phyloP scores from a whole-genome alignment of 1,140 invertebrate species.

The Triops longicaudatus region DNA sequence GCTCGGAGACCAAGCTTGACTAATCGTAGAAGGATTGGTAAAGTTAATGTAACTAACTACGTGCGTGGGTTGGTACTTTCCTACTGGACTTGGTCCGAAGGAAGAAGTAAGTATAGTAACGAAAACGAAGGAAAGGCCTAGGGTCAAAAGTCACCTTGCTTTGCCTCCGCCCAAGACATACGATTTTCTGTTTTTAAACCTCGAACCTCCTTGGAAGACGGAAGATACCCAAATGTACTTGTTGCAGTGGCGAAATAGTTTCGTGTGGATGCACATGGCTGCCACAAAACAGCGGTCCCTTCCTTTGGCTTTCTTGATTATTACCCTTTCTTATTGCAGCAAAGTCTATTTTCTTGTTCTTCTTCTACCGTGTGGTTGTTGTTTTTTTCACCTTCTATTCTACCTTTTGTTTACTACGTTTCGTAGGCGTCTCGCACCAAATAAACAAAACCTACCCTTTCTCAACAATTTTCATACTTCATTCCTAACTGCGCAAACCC shows the following conservation, averaged over 20 bases:
- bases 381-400: neutral
- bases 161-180: neutral
- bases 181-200: neutral
- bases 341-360: neutral
- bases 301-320: neutral
- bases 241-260: neutral
- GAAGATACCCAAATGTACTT: neutral
- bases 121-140: neutral
- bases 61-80: neutral
- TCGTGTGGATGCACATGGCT: neutral
- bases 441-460: too few relatives aligned
- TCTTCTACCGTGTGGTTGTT: neutral
- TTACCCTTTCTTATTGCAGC: neutral
- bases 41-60: slow-evolving; percentile 4
- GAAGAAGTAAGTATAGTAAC: neutral
- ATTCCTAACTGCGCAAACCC: too few relatives aligned
- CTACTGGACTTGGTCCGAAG: neutral
- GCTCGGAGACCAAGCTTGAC: neutral
- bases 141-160: neutral
- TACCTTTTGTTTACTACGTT: neutral
- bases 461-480: too few relatives aligned
- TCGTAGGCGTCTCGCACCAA: too few relatives aligned
- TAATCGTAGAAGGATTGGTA: neutral
- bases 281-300: slow-evolving; percentile 10
- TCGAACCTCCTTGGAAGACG: neutral